Percentiles rank a stretch among this genome's conserved stretches.
phyloP scores from a whole-genome alignment of 92 coral and sea anemone genomes.

The Zoanthus gigantus region DNA sequence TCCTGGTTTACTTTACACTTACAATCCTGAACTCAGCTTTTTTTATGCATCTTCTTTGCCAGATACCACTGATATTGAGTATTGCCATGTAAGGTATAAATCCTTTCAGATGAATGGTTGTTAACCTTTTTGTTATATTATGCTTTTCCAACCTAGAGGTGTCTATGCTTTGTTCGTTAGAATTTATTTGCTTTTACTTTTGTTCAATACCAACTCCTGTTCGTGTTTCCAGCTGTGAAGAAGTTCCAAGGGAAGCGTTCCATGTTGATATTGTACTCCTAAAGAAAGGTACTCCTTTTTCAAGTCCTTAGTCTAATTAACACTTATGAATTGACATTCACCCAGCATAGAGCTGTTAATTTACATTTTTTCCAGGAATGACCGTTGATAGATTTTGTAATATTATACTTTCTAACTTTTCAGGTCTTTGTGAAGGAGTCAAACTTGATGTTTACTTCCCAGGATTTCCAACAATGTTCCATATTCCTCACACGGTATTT shows the following conservation, averaged over 20 bases:
- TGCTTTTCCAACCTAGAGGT: not conserved
- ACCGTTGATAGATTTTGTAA: not conserved
- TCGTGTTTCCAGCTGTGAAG: constrained; percentile 72
- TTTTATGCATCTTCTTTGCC: constrained; percentile 77
- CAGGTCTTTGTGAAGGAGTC: constrained; percentile 88
- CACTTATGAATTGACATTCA: too few relatives aligned
- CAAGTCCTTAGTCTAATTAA: not conserved
- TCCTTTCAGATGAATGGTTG: not conserved
- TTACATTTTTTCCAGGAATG: too few relatives aligned
- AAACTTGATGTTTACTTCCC: constrained; percentile 88
- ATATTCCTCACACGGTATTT: constrained; percentile 86
- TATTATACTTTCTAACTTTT: not conserved
- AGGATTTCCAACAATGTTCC: constrained; percentile 94
- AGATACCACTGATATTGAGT: constrained; percentile 78
- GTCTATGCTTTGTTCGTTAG: not conserved
- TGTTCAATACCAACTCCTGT: not conserved
- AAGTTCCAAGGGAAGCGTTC: constrained; percentile 75
- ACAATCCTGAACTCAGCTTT: constrained; percentile 66
- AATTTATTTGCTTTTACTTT: not conserved
- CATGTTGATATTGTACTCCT: constrained; percentile 60
- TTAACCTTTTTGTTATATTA: not conserved
- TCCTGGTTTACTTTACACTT: constrained; percentile 79
- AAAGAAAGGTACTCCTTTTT: constrained; percentile 58
- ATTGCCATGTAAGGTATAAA: constrained; percentile 84
- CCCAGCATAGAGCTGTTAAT: too few relatives aligned